Base-by-base conservation (phyloP, 2,888 invertebrate genomes). In the Drosophila anomalata region DNA sequence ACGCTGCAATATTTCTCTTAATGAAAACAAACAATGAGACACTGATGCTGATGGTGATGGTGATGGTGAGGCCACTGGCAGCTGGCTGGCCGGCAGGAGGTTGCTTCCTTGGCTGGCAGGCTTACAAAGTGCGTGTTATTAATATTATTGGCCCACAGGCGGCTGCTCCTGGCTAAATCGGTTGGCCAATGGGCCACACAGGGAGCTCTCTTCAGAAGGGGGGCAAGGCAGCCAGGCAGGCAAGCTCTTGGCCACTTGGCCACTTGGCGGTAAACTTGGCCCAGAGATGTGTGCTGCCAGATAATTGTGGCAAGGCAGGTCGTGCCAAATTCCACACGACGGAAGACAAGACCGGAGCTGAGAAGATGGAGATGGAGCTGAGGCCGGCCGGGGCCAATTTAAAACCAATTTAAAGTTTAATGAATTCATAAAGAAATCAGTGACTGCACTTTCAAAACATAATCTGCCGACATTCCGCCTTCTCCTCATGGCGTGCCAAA, bases 401-500 rank as follows among this genome's bases (percentile, higher is more conserved):
- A 84, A 84, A 84, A 86, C 84, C 88, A 88, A 84, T 84, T 84
- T 88, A 87, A 86, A 88, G 87, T 84, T 84, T 88, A 84, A 84
- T 88, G 88, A 88, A 88, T 88, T 87, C 88, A 84, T 88, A 84
- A 88, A 84, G 87, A 87, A 87, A 83, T 87, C 86, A 83, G 77
- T 85, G 70, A 71, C 81, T 80, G 87, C 81, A 87, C 85, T 85
- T 85, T 85, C 85, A 81, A 88, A 85, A 88, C 87, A 88, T 83
- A 82, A 82, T 87, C 88, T 87, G 86, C 88, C 88, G 88, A 79
- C 84, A 72, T 72, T 72, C 62, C 53, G 55, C 61, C 62, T 54
- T 52, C 55, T 72, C 62, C 52, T 50, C 73, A 81, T 86, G 87
- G 86, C 86, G 89, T 87, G 86, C 86, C 86, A 87, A 87, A 87